Evolutionary conservation across 2,888 invertebrate genomes (phyloP).

Genomic region (Epinotia ramella): DNA sequence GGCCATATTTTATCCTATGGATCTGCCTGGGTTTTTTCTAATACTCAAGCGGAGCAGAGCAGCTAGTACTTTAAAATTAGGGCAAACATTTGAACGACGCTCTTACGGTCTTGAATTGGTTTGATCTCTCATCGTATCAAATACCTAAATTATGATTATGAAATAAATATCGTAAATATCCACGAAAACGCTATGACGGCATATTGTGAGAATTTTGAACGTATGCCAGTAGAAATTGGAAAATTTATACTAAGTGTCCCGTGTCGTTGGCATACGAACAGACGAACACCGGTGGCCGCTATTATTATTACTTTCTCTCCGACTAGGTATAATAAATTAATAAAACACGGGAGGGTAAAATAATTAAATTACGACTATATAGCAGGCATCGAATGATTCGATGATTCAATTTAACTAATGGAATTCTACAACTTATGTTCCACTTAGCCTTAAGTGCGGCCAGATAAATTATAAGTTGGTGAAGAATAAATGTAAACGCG

Average conservation of each 20-base stretch:
- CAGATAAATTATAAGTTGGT: no score
- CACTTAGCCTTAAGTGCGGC: no score
- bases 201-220: slow-evolving; percentile 49
- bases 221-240: slow-evolving; percentile 47
- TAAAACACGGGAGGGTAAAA: background rate
- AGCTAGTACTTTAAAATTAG: background rate
- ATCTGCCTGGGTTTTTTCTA: no score
- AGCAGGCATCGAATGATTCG: no score
- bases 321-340: background rate
- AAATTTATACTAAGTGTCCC: slow-evolving; percentile 43
- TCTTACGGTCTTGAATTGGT: no score
- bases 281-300: slow-evolving; percentile 19
- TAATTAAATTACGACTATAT: background rate
- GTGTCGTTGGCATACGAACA: slow-evolving; percentile 45
- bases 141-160: slow-evolving; percentile 21
- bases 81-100: background rate
- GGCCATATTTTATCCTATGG: no score
- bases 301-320: slow-evolving; percentile 39
- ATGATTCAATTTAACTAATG: no score
- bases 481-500: no score
- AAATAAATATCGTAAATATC: slow-evolving; percentile 38
- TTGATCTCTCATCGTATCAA: no score
- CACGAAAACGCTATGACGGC: slow-evolving; percentile 46
- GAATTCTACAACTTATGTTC: no score
- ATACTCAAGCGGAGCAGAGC: no score